Percentiles rank a stretch among this genome's conserved stretches.
Conservation (phyloP, 2,888 invertebrate species). For the Rhopalosiphum nymphaeae region DNA sequence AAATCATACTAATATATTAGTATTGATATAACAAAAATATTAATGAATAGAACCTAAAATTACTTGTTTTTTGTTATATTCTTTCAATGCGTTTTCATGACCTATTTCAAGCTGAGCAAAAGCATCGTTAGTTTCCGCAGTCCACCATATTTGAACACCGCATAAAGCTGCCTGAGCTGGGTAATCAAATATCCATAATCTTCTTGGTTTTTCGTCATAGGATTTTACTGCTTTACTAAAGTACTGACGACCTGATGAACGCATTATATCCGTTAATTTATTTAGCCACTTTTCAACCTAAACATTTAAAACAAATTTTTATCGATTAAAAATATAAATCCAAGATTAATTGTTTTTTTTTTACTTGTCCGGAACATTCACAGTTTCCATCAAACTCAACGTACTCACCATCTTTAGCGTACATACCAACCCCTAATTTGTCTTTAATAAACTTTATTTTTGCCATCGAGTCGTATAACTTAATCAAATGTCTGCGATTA, state of each 20-base stretch:
- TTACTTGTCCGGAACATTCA: constrained; percentile 87
- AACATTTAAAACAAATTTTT: constrained; percentile 13
- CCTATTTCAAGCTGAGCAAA: constrained; percentile 92
- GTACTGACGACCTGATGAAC: constrained; percentile 82
- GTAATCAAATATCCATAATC: constrained; percentile 93
- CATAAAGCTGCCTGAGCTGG: constrained; percentile 91
- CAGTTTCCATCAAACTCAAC: constrained; percentile 75
- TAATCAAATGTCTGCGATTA: constrained; percentile 81
- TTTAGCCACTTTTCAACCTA: constrained; percentile 93
- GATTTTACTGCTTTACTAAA: constrained; percentile 84
- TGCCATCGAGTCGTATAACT: constrained; percentile 91
- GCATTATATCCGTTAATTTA: constrained; percentile 87
- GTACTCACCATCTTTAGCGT: constrained; percentile 86
- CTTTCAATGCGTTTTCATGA: constrained; percentile 93
- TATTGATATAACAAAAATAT: background rate
- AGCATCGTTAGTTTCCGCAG: constrained; percentile 90
- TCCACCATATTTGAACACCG: constrained; percentile 97
- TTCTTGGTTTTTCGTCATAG: constrained; percentile 90
- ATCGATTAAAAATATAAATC: background rate
- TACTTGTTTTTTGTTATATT: constrained; percentile 87
- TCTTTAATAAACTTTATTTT: constrained; percentile 79
- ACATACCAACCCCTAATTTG: constrained; percentile 83
- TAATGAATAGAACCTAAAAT: background rate
- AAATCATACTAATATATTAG: background rate
- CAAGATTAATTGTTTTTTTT: background rate